Base-by-base conservation (phyloP, 2,113 vertebrate genomes). In the Crotalus viridis region DNA sequence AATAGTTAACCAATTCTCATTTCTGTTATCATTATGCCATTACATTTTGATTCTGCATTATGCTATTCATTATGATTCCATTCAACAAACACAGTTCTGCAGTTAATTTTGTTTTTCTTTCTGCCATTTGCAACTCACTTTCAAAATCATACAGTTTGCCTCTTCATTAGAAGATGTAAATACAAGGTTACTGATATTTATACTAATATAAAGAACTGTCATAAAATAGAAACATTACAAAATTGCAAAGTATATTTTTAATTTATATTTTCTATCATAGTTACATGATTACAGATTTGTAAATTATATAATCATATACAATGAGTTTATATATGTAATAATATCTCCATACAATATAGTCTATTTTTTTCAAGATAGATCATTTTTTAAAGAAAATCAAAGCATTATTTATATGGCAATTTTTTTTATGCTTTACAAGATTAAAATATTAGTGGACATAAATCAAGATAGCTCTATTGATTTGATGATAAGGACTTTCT, bases 31-130 rank as follows among this genome's bases (percentile, higher is more conserved):
- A 74, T 91, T 64, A 55, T 85, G 93, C 90, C 90, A 39, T 95
- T 95, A 94, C 51, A 87, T 95, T 96, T 94, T 69, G 92, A 90
- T 94, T 93, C 87, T 85, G 12, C 4, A 3, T 52, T 91, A 52
- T 54, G 48, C 89, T 96, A 95, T 92, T 89, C 12, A 92, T 93
- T 94, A 92, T 92, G 64, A 85, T 92, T 96, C 91, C 94, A 89
- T 93, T 95, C 96, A 93, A 28, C 91, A 22, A 95, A 3, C 93
- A 89, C 5, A 90, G 24, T 28, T 93, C 54, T 56, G 85, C 87
- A 94, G 96, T 95, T 95, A 96, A 93, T 94, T 96, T 96, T 94
- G 55, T 0, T 95, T 96, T 95, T 95, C 87, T 87, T 95, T 48
- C 19, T 95, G 46, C 93, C 12, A 61, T 91, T 95, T 92, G 93